Percentiles rank a stretch among this genome's conserved stretches.
phyloP scores from a whole-genome alignment of 2,797 vertebrate species.

The Clangula hyemalis region DNA sequence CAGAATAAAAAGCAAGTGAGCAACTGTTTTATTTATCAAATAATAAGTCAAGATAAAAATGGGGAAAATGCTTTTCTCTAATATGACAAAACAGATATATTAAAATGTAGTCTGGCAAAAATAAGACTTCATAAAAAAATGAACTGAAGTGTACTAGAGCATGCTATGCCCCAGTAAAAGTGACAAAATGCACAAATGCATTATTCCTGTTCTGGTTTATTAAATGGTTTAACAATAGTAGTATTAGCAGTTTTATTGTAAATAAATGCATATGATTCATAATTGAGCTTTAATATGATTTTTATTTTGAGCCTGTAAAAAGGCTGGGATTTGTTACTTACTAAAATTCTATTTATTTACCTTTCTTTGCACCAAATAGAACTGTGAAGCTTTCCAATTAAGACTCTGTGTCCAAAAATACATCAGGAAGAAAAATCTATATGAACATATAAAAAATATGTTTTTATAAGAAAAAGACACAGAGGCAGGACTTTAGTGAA shows the following conservation, averaged over 20 bases:
- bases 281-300: not conserved
- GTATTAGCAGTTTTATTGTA: slow-evolving; percentile 47
- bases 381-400: not conserved
- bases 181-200: not conserved
- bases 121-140: not conserved
- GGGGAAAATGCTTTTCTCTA: not conserved
- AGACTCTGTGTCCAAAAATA: not conserved
- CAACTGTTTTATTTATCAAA: not conserved
- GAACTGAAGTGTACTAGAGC: not conserved
- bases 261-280: slow-evolving; percentile 58
- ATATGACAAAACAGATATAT: not conserved
- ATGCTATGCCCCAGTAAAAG: not conserved
- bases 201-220: not conserved
- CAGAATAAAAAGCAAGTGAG: not conserved
- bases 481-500: not conserved
- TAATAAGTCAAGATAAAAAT: not conserved
- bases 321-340: not conserved
- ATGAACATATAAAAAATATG: not conserved
- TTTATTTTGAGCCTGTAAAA: not conserved
- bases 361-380: not conserved
- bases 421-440: not conserved
- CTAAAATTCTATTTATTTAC: not conserved
- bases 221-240: not conserved
- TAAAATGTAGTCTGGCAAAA: not conserved
- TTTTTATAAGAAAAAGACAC: not conserved